Percentiles rank a stretch among this genome's conserved stretches.
Conservation (phyloP, 2,888 invertebrate species). For the Ptilodon capucinus region DNA sequence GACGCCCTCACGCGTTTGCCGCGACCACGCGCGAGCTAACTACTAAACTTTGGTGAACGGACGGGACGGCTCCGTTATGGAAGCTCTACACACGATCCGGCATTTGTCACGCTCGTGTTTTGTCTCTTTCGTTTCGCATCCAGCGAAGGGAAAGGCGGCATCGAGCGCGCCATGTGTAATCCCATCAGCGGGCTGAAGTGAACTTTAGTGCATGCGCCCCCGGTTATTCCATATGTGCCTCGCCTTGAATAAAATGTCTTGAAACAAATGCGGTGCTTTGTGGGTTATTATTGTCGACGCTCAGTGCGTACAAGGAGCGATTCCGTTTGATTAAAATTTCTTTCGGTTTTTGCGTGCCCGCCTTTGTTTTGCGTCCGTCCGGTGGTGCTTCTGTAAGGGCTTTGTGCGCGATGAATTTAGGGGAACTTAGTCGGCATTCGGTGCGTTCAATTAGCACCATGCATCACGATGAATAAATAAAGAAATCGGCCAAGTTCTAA, state of each 20-base stretch:
- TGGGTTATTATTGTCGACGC: conserved; percentile 70
- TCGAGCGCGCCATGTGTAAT: conserved; percentile 28
- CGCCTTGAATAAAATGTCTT: conserved; percentile 40
- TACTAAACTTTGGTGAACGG: conserved; percentile 62
- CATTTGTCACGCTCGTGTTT: conserved; percentile 28
- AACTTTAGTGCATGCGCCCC: conserved; percentile 57
- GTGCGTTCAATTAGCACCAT: conserved; percentile 52
- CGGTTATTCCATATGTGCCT: conserved; percentile 40
- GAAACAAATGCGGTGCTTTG: conserved; percentile 57
- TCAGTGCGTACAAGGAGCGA: conserved; percentile 63
- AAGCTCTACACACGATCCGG: conserved; percentile 23
- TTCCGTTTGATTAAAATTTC: conserved; percentile 64
- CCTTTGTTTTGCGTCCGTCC: conserved; percentile 52
- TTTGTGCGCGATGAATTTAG: conserved; percentile 54
- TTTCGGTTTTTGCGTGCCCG: conserved; percentile 48
- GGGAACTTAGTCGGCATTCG: conserved; percentile 54
- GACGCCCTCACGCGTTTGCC: conserved; percentile 57
- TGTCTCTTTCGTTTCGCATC: conserved; percentile 37
- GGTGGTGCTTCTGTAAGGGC: conserved; percentile 48
- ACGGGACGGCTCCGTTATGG: conserved; percentile 46
- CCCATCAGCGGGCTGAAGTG: conserved; percentile 35
- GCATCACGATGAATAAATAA: conserved; percentile 29
- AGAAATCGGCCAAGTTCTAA: no score
- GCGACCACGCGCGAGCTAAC: conserved; percentile 68
- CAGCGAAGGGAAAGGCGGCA: conserved; percentile 30